Conservation (phyloP, 2,888 invertebrate genomes). For the Mythimna ferrago region DNA sequence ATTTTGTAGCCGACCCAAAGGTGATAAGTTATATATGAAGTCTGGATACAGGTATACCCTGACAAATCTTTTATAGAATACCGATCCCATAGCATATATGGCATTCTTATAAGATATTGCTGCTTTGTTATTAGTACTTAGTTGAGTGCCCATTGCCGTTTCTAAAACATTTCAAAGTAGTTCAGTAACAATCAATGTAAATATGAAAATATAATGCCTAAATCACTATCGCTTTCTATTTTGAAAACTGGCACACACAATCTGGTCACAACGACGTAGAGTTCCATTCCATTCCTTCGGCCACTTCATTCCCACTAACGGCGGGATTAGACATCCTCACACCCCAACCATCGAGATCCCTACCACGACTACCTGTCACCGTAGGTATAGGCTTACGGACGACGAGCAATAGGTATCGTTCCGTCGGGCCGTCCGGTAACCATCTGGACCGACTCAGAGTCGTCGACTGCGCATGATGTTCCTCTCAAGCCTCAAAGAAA, state of each 20-base stretch:
- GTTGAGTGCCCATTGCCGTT: conserved; percentile 93
- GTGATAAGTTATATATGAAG: conserved; percentile 87
- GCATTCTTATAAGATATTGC: conserved; percentile 90
- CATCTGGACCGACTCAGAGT: too few species aligned
- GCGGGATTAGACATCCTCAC: too few species aligned
- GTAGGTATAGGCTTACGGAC: too few species aligned
- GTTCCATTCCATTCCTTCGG: neutral
- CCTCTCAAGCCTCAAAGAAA: too few species aligned
- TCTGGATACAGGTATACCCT: conserved; percentile 91
- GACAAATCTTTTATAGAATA: conserved; percentile 78
- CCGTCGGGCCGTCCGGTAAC: too few species aligned
- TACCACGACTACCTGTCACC: too few species aligned
- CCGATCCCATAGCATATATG: conserved; percentile 83
- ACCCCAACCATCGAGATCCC: too few species aligned
- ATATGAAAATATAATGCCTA: neutral
- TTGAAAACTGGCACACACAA: neutral
- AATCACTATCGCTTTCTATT: too few species aligned
- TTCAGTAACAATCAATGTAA: neutral
- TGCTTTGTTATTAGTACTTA: conserved; percentile 83
- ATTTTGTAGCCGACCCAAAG: conserved; percentile 85
- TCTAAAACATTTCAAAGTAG: conserved; percentile 73
- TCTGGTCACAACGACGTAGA: neutral
- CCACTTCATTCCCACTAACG: too few species aligned
- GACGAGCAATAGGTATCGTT: too few species aligned
- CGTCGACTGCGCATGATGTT: too few species aligned